These are phyloP conservation scores for Porites lutea DNA, from an alignment of 64 coral and sea anemone species.

Conservation along the genomic window DNA sequence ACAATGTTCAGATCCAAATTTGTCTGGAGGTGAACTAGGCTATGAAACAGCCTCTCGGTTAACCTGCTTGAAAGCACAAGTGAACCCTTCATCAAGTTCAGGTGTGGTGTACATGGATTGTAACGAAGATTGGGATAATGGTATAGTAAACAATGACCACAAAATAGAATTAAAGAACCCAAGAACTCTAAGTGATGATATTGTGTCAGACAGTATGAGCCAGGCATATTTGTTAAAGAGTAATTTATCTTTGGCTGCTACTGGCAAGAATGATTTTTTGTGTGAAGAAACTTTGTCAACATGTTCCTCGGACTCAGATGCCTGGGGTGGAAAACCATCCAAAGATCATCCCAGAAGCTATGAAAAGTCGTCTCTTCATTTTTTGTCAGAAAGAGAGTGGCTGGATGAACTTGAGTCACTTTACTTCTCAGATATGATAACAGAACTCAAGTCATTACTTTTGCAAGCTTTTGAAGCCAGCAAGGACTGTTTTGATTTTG, in stretches of 20 bases:
- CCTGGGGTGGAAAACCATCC: background rate
- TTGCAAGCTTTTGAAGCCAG: constrained; percentile 53
- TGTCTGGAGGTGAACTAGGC: too few species aligned
- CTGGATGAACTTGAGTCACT: constrained; percentile 79
- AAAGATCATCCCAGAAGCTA: background rate
- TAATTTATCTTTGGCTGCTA: background rate
- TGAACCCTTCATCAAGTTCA: background rate
- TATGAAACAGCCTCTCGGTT: background rate
- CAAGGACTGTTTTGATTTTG: constrained; percentile 80
- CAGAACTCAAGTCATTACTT: constrained; percentile 59
- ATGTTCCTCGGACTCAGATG: constrained; percentile 15
- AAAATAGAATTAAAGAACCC: too few species aligned
- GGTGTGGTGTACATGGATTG: background rate
- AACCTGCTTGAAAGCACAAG: background rate
- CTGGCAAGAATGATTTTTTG: background rate
- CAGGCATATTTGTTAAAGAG: background rate
- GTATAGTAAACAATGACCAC: background rate
- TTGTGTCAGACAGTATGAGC: background rate
- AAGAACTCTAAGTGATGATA: background rate
- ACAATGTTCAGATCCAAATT: too few species aligned
- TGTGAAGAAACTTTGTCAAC: constrained; percentile 27
- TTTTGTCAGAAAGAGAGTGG: constrained; percentile 75
- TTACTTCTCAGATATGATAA: constrained; percentile 65
- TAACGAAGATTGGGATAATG: constrained; percentile 45
- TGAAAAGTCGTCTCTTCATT: background rate